Evolutionary conservation across 2,797 vertebrate genomes (phyloP), one percentile per base, ranked within the genome.

Genomic region (Scolopax rusticola): DNA sequence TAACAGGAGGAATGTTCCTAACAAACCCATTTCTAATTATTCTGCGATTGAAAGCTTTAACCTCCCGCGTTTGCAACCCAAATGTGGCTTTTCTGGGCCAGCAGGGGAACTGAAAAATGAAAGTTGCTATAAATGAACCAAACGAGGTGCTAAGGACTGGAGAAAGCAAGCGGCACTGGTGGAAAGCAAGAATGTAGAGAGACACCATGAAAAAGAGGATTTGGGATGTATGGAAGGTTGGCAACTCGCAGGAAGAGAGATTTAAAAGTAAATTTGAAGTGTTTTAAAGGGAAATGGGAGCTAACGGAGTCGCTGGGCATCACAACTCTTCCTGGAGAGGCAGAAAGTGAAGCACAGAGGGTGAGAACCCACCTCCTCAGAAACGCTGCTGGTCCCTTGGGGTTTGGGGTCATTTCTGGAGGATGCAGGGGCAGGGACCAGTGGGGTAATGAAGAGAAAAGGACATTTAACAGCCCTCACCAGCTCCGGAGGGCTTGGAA

Each of bases 281-380:
- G 30, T 19, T 83, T 47, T 15, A 7, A 78, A 87, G 51, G 0
- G 4, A 54, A 87, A 24, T 9, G 11, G 71, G 47, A 33, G 56
- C 1, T 6, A 64, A 57, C 0, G 1, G 67, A 50, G 47, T 25
- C 45, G 24, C 59, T 64, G 2, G 1, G 53, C 60, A 70, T 7
- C 23, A 4, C 25, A 40, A 7, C 11, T 61, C 38, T 8, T 45
- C 51, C 73, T 20, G 70, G 61, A 53, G n/a, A 20, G 0, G 2
- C 36, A 67, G 54, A n/a, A 32, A 69, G 32, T 18, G 59, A 91
- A 57, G 11, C 56, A 23, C n/a, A 71, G 74, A 16, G 0, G 3
- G 24, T 7, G 13, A 48, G 50, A 81, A 51, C 0, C 11, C 32
- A 43, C 2, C 1, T 21, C 23, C 51, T 32, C 1, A 1, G 40